Evolutionary conservation across 2,797 vertebrate genomes (phyloP).

Genomic region (Erithacus rubecula): DNA sequence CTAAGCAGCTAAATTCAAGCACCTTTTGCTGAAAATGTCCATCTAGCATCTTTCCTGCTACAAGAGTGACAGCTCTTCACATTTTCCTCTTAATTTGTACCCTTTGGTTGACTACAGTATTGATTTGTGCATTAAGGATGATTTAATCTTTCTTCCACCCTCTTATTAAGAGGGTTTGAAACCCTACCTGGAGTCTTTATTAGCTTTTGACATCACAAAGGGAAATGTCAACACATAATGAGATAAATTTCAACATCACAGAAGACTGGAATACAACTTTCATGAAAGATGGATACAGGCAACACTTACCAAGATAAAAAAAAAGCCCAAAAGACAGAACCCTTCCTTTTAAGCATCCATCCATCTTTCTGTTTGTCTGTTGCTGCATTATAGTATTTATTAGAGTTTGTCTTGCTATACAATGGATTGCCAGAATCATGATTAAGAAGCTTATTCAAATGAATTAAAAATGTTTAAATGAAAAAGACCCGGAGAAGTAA

Average conservation of each 20-base stretch:
- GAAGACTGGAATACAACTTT: neutral
- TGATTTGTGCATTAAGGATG: conserved; percentile 47
- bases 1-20: neutral
- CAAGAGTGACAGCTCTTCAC: conserved; percentile 8
- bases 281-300: neutral
- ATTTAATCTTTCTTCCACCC: conserved; percentile 28
- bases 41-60: neutral
- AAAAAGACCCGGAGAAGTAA: conserved; percentile 75
- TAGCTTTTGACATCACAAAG: conserved; percentile 43
- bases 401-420: conserved; percentile 60
- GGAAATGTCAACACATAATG: conserved; percentile 32
- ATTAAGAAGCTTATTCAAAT: conserved; percentile 79
- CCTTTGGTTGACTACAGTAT: conserved; percentile 31
- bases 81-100: conserved; percentile 41
- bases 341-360: conserved; percentile 16
- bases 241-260: conserved; percentile 27
- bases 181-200: conserved; percentile 55
- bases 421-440: conserved; percentile 73
- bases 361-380: conserved; percentile 51
- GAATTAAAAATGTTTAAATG: conserved; percentile 79
- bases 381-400: conserved; percentile 65
- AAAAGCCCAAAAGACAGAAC: neutral
- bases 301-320: neutral
- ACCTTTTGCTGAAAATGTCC: neutral
- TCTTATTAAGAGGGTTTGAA: conserved; percentile 13